These are phyloP conservation scores for Rhinogobius similis DNA, from an alignment of 2,113 vertebrate genomes.

Conservation along the genomic window DNA sequence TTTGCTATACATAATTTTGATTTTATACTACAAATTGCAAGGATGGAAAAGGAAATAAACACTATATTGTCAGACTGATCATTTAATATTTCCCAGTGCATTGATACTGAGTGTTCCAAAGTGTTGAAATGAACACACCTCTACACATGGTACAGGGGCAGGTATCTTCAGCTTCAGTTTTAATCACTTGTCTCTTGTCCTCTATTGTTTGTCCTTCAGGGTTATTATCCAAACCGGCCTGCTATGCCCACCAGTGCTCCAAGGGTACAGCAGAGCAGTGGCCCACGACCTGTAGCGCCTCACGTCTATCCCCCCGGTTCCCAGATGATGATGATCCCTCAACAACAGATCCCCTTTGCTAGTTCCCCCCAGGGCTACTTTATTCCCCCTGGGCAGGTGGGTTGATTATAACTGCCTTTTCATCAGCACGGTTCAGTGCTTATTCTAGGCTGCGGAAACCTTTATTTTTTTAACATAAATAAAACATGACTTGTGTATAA, in stretches of 20 bases:
- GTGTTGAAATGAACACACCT: neutral
- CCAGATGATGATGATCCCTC: conserved; percentile 97
- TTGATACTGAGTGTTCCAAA: no score
- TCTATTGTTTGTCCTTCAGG: conserved; percentile 71
- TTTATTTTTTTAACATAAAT: no score
- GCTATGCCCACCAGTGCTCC: conserved; percentile 87
- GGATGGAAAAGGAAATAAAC: no score
- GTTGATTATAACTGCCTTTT: conserved; percentile 20
- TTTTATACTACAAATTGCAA: no score
- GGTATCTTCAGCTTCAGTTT: neutral
- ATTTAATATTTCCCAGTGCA: neutral
- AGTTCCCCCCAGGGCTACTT: conserved; percentile 93
- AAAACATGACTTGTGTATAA: no score
- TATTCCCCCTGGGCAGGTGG: conserved; percentile 88
- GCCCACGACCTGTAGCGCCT: conserved; percentile 86
- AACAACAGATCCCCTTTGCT: conserved; percentile 87
- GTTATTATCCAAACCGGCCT: conserved; percentile 90
- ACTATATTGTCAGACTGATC: no score
- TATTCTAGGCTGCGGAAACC: neutral
- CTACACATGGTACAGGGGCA: neutral
- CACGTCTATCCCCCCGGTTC: conserved; percentile 92
- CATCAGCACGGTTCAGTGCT: neutral
- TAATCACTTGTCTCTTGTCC: conserved; percentile 10
- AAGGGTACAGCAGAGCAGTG: conserved; percentile 86
- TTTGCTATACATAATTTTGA: no score